These are phyloP conservation scores for Chaenocephalus aceratus DNA, from an alignment of 2,113 vertebrate species.

Conservation along the genomic window DNA sequence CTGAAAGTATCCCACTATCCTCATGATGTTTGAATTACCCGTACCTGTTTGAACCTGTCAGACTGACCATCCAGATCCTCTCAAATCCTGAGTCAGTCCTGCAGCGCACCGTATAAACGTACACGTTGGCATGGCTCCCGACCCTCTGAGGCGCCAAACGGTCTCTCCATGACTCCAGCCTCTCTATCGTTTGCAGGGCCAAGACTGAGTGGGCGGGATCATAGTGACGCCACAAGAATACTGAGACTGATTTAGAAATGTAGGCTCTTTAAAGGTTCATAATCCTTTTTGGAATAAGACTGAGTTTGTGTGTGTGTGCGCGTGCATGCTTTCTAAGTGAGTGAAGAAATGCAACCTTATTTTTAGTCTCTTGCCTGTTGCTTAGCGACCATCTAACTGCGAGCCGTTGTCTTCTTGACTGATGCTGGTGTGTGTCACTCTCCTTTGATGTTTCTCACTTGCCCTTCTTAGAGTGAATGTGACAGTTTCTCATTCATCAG, in stretches of 20 bases:
- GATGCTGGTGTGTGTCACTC: conserved; percentile 44
- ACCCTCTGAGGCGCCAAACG: background rate
- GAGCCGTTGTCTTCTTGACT: conserved; percentile 74
- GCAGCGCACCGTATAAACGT: background rate
- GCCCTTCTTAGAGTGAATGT: conserved; percentile 19
- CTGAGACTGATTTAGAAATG: conserved; percentile 52
- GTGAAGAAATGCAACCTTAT: conserved; percentile 67
- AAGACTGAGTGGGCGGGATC: conserved; percentile 48
- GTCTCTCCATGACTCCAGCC: conserved; percentile 55
- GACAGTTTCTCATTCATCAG: conserved; percentile 11
- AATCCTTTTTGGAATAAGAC: conserved; percentile 40
- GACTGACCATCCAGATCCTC: background rate
- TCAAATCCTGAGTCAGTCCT: background rate
- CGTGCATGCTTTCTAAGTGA: conserved; percentile 33
- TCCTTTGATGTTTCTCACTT: conserved; percentile 36
- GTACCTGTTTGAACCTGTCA: background rate
- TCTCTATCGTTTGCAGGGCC: conserved; percentile 33
- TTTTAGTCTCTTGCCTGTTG: conserved; percentile 83
- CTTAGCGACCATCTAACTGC: conserved; percentile 77
- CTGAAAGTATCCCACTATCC: background rate
- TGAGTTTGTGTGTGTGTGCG: conserved; percentile 26
- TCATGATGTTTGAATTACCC: background rate
- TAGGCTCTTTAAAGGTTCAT: conserved; percentile 62
- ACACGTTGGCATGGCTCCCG: conserved; percentile 15
- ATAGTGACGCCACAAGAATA: conserved; percentile 53